These are phyloP conservation scores for Serinus canaria DNA, from an alignment of 2,113 vertebrate genomes.

Conservation along the genomic window DNA sequence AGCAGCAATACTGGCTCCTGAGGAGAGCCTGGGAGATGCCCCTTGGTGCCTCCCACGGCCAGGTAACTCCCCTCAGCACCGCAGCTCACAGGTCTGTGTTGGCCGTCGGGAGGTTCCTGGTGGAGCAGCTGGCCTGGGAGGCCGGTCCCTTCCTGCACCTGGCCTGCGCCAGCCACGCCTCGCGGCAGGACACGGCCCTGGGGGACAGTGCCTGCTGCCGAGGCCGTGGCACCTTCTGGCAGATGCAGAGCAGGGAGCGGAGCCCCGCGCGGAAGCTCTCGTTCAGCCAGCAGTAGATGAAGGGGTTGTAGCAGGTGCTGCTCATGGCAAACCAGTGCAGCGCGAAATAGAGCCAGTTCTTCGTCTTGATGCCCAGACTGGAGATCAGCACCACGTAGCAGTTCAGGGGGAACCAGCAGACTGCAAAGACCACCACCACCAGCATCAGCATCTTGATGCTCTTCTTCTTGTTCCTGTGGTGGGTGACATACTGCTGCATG, in stretches of 20 bases:
- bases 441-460: constrained; percentile 69
- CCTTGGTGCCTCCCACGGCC: fast-evolving
- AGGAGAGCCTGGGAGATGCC: neutral
- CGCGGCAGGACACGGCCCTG: fast-evolving
- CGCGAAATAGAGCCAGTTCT: constrained; percentile 50
- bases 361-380: constrained; percentile 49
- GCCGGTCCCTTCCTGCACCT: neutral
- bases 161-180: constrained; percentile 18
- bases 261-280: constrained; percentile 71
- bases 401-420: constrained; percentile 70
- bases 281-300: constrained; percentile 81
- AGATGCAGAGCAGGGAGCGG: constrained; percentile 63
- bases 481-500: constrained; percentile 7
- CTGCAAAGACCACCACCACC: constrained; percentile 68
- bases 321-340: constrained; percentile 82
- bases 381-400: constrained; percentile 70
- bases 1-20: fast-evolving
- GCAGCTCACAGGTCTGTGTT: constrained; percentile 6
- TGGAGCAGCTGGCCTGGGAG: neutral
- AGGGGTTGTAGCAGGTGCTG: constrained; percentile 82
- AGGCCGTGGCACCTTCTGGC: neutral
- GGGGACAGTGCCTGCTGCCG: neutral
- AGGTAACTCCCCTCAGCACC: neutral
- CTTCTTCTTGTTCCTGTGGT: constrained; percentile 65
- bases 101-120: neutral